Evolutionary conservation across 2,888 invertebrate species (phyloP).

Genomic region (Scaptomyza polygonia): DNA sequence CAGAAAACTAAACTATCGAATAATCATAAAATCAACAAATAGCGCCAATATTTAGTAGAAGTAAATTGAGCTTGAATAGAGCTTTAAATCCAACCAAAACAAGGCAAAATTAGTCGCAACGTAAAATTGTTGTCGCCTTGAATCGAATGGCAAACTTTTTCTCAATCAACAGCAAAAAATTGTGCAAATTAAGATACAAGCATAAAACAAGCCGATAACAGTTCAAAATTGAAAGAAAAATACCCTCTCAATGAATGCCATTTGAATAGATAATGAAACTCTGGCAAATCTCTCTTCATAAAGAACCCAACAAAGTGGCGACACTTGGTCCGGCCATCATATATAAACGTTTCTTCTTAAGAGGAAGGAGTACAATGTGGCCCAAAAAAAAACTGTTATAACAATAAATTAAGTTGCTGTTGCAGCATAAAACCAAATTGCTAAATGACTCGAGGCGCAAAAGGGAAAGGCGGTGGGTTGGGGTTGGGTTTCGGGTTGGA

Average conservation of each 20-base stretch:
- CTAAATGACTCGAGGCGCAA: constrained; percentile 55
- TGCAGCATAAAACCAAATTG: constrained; percentile 72
- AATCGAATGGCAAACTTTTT: background rate
- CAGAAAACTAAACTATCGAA: constrained; percentile 20
- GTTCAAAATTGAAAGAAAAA: constrained; percentile 13
- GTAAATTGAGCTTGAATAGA: constrained; percentile 1
- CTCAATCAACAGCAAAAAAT: background rate
- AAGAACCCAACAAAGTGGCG: constrained; percentile 56
- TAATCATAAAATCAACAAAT: constrained; percentile 29
- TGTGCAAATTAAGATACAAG: constrained; percentile 27
- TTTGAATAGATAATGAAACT: constrained; percentile 58
- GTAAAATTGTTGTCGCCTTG: background rate
- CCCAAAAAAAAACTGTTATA: constrained; percentile 64
- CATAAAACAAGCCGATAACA: constrained; percentile 3
- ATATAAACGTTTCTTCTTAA: constrained; percentile 12
- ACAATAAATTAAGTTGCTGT: constrained; percentile 78
- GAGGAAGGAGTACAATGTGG: constrained; percentile 33
- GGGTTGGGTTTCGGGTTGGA: too few species aligned
- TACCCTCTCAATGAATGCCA: constrained; percentile 14
- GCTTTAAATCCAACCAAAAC: background rate
- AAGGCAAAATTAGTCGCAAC: background rate
- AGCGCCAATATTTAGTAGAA: too few species aligned
- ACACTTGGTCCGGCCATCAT: constrained; percentile 40
- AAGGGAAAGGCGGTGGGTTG: background rate
- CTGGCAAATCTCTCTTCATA: constrained; percentile 52